A percentile compares a stretch with the other conserved stretches of the same genome.
These are phyloP conservation scores for Drosophila quinaria DNA, from an alignment of 2,888 invertebrate species.

Conservation along the genomic window DNA sequence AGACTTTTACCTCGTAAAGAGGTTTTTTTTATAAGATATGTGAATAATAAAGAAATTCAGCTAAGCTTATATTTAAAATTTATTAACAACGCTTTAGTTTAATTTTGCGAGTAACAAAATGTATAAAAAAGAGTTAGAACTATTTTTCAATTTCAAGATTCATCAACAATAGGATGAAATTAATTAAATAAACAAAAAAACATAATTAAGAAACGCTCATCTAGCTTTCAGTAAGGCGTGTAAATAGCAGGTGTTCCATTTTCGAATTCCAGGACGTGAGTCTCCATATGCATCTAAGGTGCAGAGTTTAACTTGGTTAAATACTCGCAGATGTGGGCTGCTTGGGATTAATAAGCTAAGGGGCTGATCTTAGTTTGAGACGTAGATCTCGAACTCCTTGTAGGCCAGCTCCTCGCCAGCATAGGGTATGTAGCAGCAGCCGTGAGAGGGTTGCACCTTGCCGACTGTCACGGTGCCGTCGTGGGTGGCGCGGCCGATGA, in stretches of 20 bases:
- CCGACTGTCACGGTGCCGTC: slow-evolving; percentile 92
- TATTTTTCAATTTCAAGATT: slow-evolving; percentile 36
- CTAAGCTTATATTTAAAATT: slow-evolving; percentile 39
- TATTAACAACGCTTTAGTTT: slow-evolving; percentile 39
- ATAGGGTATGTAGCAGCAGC: slow-evolving; percentile 93
- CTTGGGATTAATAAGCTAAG: not conserved
- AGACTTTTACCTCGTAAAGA: too few relatives aligned
- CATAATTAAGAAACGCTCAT: slow-evolving; percentile 21
- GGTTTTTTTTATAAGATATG: too few relatives aligned
- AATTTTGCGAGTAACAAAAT: slow-evolving; percentile 37
- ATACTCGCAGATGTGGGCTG: slow-evolving; percentile 31
- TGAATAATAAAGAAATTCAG: not conserved
- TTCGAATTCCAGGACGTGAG: slow-evolving; percentile 46
- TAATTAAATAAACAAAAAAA: slow-evolving; percentile 21
- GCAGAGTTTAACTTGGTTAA: slow-evolving; percentile 40
- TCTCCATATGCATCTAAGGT: slow-evolving; percentile 44
- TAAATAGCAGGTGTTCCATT: slow-evolving; percentile 25
- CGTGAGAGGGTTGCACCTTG: slow-evolving; percentile 94
- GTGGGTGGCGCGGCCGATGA: slow-evolving; percentile 91
- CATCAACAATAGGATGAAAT: slow-evolving; percentile 26
- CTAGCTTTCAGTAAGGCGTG: slow-evolving; percentile 26
- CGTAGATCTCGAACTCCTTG: slow-evolving; percentile 92
- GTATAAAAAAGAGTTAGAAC: slow-evolving; percentile 18
- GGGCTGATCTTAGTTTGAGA: slow-evolving; percentile 69
- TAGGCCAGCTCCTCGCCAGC: slow-evolving; percentile 92